Conservation (phyloP, 2,797 vertebrate genomes). For the Cyprinella venusta region DNA sequence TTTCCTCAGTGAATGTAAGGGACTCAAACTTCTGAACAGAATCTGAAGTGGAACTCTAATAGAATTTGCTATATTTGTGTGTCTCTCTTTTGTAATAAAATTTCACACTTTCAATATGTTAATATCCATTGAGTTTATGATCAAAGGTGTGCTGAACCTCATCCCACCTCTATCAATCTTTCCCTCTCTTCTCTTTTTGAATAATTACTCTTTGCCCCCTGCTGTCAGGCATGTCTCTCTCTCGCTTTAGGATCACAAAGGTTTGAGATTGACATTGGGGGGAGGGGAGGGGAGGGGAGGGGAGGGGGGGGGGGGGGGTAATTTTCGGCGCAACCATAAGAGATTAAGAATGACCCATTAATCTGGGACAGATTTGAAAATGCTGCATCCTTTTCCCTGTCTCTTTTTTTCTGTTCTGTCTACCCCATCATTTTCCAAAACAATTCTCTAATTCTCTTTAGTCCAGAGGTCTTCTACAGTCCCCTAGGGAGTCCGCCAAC, state of each 20-base stretch:
- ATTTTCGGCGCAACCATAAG: slow-evolving; percentile 76
- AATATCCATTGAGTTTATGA: slow-evolving; percentile 17
- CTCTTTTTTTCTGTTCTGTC: slow-evolving; percentile 57
- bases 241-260: slow-evolving; percentile 71
- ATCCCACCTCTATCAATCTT: slow-evolving; percentile 19
- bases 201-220: slow-evolving; percentile 72
- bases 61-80: background rate
- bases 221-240: slow-evolving; percentile 66
- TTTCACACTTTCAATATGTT: slow-evolving; percentile 22
- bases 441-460: background rate
- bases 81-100: slow-evolving; percentile 37
- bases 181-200: slow-evolving; percentile 59
- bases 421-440: slow-evolving; percentile 61
- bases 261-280: slow-evolving; percentile 73
- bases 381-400: slow-evolving; percentile 47
- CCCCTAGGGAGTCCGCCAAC: background rate
- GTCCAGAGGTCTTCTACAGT: slow-evolving; percentile 23
- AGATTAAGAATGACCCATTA: slow-evolving; percentile 80
- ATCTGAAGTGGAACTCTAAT: background rate
- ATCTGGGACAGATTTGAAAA: slow-evolving; percentile 77
- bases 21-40: background rate
- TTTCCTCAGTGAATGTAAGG: slow-evolving; percentile 2
- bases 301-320: slow-evolving; percentile 63
- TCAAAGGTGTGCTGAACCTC: slow-evolving; percentile 2
- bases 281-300: background rate